Percentiles rank a stretch among this genome's conserved stretches.
These are phyloP conservation scores for Phocoena phocoena DNA, from an alignment of 2,113 vertebrate genomes.

Conservation along the genomic window DNA sequence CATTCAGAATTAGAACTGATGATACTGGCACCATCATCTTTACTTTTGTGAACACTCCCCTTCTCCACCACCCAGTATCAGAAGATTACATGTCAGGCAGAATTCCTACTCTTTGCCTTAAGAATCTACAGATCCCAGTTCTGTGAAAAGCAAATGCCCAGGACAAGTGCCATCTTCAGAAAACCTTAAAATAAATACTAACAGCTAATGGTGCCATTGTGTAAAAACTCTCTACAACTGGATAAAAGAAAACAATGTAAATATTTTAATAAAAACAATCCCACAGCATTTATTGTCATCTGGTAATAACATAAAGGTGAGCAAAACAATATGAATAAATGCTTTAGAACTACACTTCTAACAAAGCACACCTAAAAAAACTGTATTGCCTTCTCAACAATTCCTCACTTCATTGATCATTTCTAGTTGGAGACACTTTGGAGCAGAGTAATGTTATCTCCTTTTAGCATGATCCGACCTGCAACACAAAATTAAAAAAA, in stretches of 20 bases:
- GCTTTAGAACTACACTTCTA: not conserved
- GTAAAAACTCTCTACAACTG: not conserved
- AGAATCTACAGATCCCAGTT: not conserved
- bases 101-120: constrained; percentile 9
- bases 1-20: not conserved
- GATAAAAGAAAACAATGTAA: constrained; percentile 31
- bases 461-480: constrained; percentile 99
- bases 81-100: not conserved
- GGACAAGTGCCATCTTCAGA: not conserved
- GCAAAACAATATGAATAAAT: constrained; percentile 28
- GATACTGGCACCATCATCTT: not conserved
- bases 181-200: constrained; percentile 10
- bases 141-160: not conserved
- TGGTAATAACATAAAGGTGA: not conserved
- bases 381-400: not conserved
- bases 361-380: not conserved
- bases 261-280: constrained; percentile 63
- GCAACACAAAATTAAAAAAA: constrained; percentile 68
- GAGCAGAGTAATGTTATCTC: constrained; percentile 98
- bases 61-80: not conserved
- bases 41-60: not conserved
- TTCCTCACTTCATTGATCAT: not conserved
- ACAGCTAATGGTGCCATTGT: not conserved
- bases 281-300: constrained; percentile 27
- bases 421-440: constrained; percentile 94